phyloP scores from a whole-genome alignment of 2,113 vertebrate genomes.

The Alethe diademata region DNA sequence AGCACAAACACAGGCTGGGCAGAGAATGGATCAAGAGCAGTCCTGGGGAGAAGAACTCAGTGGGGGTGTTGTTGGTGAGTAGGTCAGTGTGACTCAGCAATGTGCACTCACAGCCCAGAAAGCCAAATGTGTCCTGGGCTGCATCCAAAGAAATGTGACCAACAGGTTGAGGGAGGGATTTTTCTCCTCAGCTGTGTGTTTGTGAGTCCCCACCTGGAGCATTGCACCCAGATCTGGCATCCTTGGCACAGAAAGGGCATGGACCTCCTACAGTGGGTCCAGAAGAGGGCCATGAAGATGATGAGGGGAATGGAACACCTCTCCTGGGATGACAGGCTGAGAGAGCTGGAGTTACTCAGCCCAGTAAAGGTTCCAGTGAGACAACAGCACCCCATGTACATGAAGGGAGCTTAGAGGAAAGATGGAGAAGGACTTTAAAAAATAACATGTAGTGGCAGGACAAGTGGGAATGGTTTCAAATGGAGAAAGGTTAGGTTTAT shows the following conservation, averaged over 20 bases:
- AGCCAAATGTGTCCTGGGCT: not conserved
- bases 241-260: not conserved
- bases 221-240: not conserved
- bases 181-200: not conserved
- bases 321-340: not conserved
- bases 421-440: no score
- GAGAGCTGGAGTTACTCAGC: not conserved
- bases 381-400: not conserved
- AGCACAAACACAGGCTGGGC: not conserved
- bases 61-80: accelerated
- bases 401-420: not conserved
- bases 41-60: not conserved
- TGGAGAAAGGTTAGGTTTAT: not conserved
- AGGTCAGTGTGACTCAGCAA: not conserved
- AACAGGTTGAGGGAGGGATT: not conserved
- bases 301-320: not conserved
- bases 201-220: not conserved
- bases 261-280: no score
- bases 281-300: not conserved
- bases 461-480: not conserved
- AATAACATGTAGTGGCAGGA: not conserved
- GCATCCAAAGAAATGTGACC: not conserved
- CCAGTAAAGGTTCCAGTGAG: not conserved
- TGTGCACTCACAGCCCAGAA: not conserved
- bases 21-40: not conserved